These are phyloP conservation scores for Psammodynastes pulverulentus DNA, from an alignment of 2,113 vertebrate species.

Conservation along the genomic window DNA sequence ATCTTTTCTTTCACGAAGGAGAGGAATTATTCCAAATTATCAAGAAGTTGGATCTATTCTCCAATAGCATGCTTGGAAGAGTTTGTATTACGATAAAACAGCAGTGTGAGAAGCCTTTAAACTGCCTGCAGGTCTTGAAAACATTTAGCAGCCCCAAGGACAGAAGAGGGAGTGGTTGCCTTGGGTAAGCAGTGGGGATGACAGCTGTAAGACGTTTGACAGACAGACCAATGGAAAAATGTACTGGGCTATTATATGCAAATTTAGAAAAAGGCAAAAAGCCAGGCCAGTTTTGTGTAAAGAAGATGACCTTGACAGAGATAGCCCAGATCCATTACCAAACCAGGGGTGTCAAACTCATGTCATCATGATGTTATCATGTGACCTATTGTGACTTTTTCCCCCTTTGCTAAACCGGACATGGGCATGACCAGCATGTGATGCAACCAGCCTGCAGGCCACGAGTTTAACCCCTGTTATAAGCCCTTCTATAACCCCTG, in stretches of 20 bases:
- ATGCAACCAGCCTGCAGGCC: too few relatives aligned
- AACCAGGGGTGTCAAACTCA: not conserved
- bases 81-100: not conserved
- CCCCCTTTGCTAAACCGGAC: too few relatives aligned
- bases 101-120: not conserved
- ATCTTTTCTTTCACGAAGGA: not conserved
- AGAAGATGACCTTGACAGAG: not conserved
- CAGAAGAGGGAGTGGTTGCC: not conserved
- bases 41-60: not conserved
- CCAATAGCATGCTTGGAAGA: not conserved
- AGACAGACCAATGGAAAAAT: not conserved
- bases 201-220: not conserved
- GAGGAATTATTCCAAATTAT: not conserved
- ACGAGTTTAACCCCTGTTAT: too few relatives aligned
- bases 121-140: not conserved
- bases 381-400: too few relatives aligned
- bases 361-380: too few relatives aligned
- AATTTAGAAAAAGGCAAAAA: not conserved
- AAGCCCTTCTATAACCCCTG: too few relatives aligned
- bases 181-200: not conserved
- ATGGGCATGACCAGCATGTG: too few relatives aligned
- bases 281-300: not conserved
- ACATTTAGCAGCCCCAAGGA: not conserved
- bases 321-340: not conserved
- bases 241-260: not conserved